Evolutionary conservation across 1,140 invertebrate species (phyloP), one percentile per base, ranked within the genome.

Genomic region (Drosophila auraria): DNA sequence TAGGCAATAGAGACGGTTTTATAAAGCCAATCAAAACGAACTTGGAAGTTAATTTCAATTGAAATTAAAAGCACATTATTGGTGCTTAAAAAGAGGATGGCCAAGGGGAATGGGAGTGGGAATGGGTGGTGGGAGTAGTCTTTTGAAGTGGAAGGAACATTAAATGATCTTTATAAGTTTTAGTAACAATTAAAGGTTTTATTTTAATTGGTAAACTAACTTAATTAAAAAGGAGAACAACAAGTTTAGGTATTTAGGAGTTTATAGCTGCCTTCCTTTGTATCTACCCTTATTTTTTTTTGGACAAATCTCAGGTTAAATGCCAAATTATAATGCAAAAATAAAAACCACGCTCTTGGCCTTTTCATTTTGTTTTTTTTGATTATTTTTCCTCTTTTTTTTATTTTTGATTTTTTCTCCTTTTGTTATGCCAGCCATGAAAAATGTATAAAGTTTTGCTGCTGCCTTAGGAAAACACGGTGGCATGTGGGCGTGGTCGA

Each of bases 371-470:
- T 15, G 40, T 44, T 30, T 36, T 44, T 36, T n/a, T 12, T 36
- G 9, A 14, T 30, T 59, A 63, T 57, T 58, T 47, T 60, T 38
- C n/a, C n/a, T 12, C 30, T 12, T n/a, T 9, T 30, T 60, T 59
- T 53, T 47, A 42, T 59, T 49, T 57, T 57, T 40, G 50, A 25
- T 58, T 63, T 75, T 30, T 54, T 40, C 53, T 45, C 45, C 33
- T 53, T 58, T 70, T 80, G 58, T 82, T 36, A 57, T 71, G 68
- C 66, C 50, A 63, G 76, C 75, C 72, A 83, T 89, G 80, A 87
- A 83, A 87, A 89, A 87, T 87, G 84, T 82, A 87, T 87, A 87
- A 87, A 87, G 66, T 79, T 87, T 70, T 63, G 59, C 57, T 49
- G 53, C 44, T 40, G 66, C 77, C 69, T 87, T 38, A 62, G 73